These are phyloP conservation scores for Drosophila sproati DNA, from an alignment of 1,140 invertebrate species.

Conservation along the genomic window DNA sequence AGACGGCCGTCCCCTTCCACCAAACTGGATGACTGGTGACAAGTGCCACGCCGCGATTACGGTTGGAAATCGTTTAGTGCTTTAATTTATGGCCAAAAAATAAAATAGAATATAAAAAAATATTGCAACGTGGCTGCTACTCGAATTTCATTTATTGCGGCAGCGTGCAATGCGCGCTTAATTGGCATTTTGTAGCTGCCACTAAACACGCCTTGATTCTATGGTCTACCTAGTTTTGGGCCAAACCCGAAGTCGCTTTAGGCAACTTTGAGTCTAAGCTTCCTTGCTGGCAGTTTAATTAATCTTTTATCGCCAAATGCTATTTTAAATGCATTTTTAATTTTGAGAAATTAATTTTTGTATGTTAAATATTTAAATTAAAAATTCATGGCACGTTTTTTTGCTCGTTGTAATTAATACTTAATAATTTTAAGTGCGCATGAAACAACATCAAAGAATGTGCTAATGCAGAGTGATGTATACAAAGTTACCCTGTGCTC, in stretches of 20 bases:
- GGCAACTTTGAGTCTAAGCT: conserved; percentile 40
- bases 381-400: conserved; percentile 71
- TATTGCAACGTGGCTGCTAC: conserved; percentile 41
- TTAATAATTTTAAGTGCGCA: conserved; percentile 73
- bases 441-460: conserved; percentile 39
- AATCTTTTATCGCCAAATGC: conserved; percentile 73
- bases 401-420: conserved; percentile 64
- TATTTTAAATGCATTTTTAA: conserved; percentile 67
- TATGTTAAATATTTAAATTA: conserved; percentile 63
- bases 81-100: conserved; percentile 72
- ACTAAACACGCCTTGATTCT: conserved; percentile 66
- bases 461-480: not conserved
- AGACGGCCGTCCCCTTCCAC: conserved; percentile 39
- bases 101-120: conserved; percentile 31
- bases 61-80: conserved; percentile 64
- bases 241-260: not conserved
- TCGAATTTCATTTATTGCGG: conserved; percentile 61
- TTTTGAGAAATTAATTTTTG: conserved; percentile 43
- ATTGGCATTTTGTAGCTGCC: conserved; percentile 66
- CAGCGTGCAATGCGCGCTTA: conserved; percentile 63
- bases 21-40: conserved; percentile 55
- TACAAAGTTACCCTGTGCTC: not conserved
- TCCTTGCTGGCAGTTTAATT: conserved; percentile 68
- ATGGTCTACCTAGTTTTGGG: conserved; percentile 22
- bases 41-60: conserved; percentile 66